Base-by-base conservation (phyloP, 2,888 invertebrate genomes). In the Eristalis tenax region DNA sequence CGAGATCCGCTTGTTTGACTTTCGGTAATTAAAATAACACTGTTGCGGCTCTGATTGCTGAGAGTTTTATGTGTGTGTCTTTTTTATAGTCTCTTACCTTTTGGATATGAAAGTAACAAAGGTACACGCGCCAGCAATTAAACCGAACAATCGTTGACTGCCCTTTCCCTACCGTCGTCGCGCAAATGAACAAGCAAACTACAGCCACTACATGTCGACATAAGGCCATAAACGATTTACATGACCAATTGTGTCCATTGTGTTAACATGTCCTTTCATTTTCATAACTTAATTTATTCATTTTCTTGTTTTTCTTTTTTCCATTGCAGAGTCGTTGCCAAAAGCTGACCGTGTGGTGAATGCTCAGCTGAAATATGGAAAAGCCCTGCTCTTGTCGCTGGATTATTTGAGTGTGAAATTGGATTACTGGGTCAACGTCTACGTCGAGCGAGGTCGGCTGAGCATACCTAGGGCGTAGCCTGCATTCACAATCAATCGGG, bases 1-100 rank as follows among this genome's bases (percentile, higher is more conserved):
- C 77, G 77, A 84, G 83, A 88, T 84, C 80, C 80, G 84, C 81
- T 80, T 84, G 77, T 88, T 81, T 88, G 77, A 88, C 88, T 88
- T 88, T 88, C 88, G 88, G 84, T 84, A 77, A 88, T 88, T 88
- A 88, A 88, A 84, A 77, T 65, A 80, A 84, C 84, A 78, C 88
- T 78, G 79, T 84, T 73, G 74, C 75, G 63, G 64, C 64, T 73
- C 71, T 71, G 68, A 83, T 83, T 65, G 76, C 38, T 65, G 63
- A 65, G 71, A 65, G 79, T 78, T 77, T 82, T 65, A 83, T 83
- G 74, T 57, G 18, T 57, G 18, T 77, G 4, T 50, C 59, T 38
- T 69, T 83, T 73, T 83, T 83, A 73, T 80, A 23, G 70, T 35
- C 43, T 76, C 59, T 59, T 63, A 63, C 83, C 71, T 75, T 32